Conservation (phyloP, 2,797 vertebrate genomes). For the Rhodeus uyekii region DNA sequence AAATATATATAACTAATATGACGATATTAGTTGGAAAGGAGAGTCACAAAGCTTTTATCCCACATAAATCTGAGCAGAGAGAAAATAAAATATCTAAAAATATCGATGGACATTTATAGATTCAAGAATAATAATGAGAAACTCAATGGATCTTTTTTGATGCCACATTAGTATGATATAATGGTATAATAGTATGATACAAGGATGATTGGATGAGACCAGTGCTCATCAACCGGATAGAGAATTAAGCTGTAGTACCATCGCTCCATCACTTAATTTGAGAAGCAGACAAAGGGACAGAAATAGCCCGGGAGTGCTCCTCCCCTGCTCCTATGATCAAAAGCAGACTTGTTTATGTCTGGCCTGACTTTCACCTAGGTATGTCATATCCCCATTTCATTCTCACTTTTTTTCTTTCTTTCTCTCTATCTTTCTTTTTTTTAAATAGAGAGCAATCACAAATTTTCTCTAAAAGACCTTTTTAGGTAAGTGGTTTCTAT, state of each 20-base stretch:
- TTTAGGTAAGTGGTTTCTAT: constrained; percentile 30
- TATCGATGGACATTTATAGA: background rate
- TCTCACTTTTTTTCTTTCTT: background rate
- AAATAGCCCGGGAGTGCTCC: constrained; percentile 56
- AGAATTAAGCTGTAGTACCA: constrained; percentile 41
- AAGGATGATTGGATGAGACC: constrained; percentile 52
- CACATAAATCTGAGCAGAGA: background rate
- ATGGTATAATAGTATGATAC: too few relatives aligned
- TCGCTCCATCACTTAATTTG: constrained; percentile 52
- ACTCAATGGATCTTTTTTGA: constrained; percentile 22
- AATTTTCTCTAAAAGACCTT: constrained; percentile 34
- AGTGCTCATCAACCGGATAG: constrained; percentile 53
- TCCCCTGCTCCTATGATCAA: constrained; percentile 53
- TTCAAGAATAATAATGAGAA: background rate
- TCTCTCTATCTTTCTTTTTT: constrained; percentile 20
- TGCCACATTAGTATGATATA: constrained; percentile 53
- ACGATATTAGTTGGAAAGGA: background rate
- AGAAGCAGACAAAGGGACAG: constrained; percentile 56
- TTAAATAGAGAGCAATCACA: constrained; percentile 34
- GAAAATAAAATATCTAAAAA: background rate
- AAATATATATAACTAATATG: background rate
- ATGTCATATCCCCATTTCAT: background rate
- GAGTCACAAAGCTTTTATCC: background rate
- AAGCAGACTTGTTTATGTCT: constrained; percentile 56
- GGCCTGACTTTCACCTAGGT: constrained; percentile 13